Base-by-base conservation (phyloP, 2,113 vertebrate species). In the Prolemur simus region DNA sequence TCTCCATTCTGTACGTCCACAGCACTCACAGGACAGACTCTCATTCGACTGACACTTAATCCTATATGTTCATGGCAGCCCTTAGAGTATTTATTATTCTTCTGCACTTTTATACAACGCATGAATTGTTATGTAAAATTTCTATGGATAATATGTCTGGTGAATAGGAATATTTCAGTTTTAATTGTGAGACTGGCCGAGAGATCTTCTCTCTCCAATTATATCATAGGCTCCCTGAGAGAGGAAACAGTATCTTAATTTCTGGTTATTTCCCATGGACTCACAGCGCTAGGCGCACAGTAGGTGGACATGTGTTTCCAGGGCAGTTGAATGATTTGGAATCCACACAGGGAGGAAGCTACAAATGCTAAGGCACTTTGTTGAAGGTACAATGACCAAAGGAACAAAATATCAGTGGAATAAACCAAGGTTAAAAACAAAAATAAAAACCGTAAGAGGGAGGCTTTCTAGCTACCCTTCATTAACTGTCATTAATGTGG, bases 351-450 rank as follows among this genome's bases (percentile, higher is more conserved):
- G 68, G 32, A 87, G 8, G 20, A 80, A 37, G 34, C 20, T 54
- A 63, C 9, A 27, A 78, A 66, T 37, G 58, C 47, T 56, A 32
- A 87, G 56, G 34, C n/a, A 77, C 45, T 58, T 63, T 56, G 80
- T 39, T 47, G 68, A 87, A 82, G 49, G 18, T 21, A 32, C 63
- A 83, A n/a, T 23, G 25, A 83, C 39, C 8, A 58, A 84, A 89
- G 56, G 15, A 23, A 54, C n/a, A 71, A 89, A 87, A 32, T 20
- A 34, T 27, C 49, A 58, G 2, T 77, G 54, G 15, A 92, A 60
- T 47, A 39, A 95, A 73, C 13, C 32, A 68, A 96, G 18, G 47
- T 89, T 77, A 76, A 95, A 93, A 78, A 39, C 1, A 81, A 86
- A 93, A 58, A 47, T 2, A 37, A 80, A 66, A 42, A 47, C 37